Evolutionary conservation across 2,888 invertebrate genomes (phyloP).

Genomic region (Agrotis puta): DNA sequence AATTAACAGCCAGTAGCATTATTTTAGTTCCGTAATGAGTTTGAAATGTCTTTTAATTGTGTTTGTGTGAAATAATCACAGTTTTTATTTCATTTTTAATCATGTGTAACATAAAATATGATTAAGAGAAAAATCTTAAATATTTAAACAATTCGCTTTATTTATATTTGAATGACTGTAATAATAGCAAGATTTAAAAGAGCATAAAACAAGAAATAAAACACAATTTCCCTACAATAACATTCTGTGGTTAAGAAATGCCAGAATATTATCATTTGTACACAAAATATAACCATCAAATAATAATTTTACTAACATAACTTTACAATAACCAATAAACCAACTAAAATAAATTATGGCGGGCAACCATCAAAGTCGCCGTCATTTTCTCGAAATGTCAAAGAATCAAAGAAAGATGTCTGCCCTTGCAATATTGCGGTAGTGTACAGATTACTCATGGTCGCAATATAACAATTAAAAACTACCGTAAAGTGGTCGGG

Average conservation of each 20-base stretch:
- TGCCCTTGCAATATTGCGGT: constrained; percentile 78
- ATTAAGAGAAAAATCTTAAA: too few relatives aligned
- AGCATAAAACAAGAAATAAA: constrained; percentile 23
- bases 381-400: constrained; percentile 64
- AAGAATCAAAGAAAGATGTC: constrained; percentile 66
- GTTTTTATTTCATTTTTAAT: too few relatives aligned
- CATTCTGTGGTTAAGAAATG: constrained; percentile 35
- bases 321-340: constrained; percentile 62
- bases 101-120: too few relatives aligned
- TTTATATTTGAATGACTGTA: not conserved
- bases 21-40: too few relatives aligned
- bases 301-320: constrained; percentile 54
- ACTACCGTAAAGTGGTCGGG: constrained; percentile 84
- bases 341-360: constrained; percentile 62
- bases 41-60: too few relatives aligned
- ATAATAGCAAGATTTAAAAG: not conserved
- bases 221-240: constrained; percentile 18
- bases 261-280: constrained; percentile 49
- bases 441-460: constrained; percentile 79
- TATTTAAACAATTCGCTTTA: not conserved
- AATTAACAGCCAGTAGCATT: too few relatives aligned
- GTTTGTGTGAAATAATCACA: too few relatives aligned
- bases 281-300: constrained; percentile 31
- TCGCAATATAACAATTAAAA: constrained; percentile 82
- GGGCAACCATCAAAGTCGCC: constrained; percentile 62